Evolutionary conservation across 2,888 invertebrate species (phyloP).

Genomic region (Catonia carolina): DNA sequence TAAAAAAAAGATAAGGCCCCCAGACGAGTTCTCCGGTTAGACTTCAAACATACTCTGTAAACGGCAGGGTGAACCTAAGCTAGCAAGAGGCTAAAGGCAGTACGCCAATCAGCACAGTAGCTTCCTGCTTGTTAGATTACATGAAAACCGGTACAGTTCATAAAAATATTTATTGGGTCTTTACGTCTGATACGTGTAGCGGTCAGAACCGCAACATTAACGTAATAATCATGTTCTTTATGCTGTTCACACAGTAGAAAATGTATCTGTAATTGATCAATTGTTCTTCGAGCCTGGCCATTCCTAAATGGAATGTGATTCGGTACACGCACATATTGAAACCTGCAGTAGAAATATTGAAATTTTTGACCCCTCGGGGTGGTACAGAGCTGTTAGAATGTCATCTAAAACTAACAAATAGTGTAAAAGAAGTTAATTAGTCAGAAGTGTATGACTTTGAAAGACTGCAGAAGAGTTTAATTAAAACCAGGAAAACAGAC

Average conservation of each 20-base stretch:
- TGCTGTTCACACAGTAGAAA: neutral
- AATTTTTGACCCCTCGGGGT: conserved; percentile 6
- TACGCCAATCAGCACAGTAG: no score
- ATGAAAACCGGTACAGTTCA: no score
- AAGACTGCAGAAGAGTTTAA: neutral
- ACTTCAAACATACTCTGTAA: no score
- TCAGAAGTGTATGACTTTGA: neutral
- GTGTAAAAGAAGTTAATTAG: neutral
- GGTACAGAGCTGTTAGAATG: conserved; percentile 11
- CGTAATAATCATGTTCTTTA: neutral
- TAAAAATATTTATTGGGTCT: no score
- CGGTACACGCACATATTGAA: neutral
- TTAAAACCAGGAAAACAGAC: neutral
- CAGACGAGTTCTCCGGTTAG: no score
- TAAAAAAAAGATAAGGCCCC: no score
- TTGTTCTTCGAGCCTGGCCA: neutral
- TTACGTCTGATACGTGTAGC: neutral
- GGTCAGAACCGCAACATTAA: neutral
- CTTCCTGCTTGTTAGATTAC: no score
- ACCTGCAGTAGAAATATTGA: neutral
- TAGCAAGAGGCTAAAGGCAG: no score
- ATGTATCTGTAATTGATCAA: neutral
- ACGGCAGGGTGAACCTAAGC: no score
- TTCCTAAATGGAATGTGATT: neutral
- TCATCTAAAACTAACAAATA: neutral